phyloP scores from a whole-genome alignment of 2,888 invertebrate genomes.

The Drosophila monieri region DNA sequence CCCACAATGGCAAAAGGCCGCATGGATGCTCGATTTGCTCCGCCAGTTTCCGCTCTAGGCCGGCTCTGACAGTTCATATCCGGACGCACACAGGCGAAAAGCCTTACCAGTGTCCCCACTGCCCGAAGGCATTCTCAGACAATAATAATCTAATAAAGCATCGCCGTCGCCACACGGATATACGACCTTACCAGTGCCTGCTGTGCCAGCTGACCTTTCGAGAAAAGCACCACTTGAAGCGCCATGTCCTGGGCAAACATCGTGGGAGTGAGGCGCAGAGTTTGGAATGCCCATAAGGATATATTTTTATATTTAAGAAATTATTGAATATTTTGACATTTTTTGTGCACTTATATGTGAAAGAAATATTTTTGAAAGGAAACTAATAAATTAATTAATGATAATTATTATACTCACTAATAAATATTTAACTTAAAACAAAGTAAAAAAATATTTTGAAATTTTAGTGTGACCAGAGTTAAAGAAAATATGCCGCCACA shows the following conservation, averaged over 20 bases:
- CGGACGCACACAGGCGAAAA: slow-evolving; percentile 36
- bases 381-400: too few relatives aligned
- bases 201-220: slow-evolving; percentile 22
- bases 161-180: slow-evolving; percentile 29
- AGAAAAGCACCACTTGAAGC: slow-evolving; percentile 33
- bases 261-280: background rate
- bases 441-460: too few relatives aligned
- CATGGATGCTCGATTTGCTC: slow-evolving; percentile 19
- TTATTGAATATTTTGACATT: too few relatives aligned
- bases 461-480: too few relatives aligned
- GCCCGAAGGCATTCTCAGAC: slow-evolving; percentile 26
- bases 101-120: slow-evolving; percentile 28
- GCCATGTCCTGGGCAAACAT: slow-evolving; percentile 30
- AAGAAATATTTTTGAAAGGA: too few relatives aligned
- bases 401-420: too few relatives aligned
- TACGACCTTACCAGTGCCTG: slow-evolving; percentile 27
- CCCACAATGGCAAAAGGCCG: slow-evolving; percentile 19
- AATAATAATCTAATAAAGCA: slow-evolving; percentile 37
- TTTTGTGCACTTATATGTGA: too few relatives aligned
- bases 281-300: background rate
- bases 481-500: too few relatives aligned
- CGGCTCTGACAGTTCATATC: slow-evolving; percentile 17
- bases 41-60: slow-evolving; percentile 21
- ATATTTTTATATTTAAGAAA: background rate
- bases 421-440: too few relatives aligned